Evolutionary conservation across 2,113 vertebrate species (phyloP).

Genomic region (Gadus chalcogrammus): DNA sequence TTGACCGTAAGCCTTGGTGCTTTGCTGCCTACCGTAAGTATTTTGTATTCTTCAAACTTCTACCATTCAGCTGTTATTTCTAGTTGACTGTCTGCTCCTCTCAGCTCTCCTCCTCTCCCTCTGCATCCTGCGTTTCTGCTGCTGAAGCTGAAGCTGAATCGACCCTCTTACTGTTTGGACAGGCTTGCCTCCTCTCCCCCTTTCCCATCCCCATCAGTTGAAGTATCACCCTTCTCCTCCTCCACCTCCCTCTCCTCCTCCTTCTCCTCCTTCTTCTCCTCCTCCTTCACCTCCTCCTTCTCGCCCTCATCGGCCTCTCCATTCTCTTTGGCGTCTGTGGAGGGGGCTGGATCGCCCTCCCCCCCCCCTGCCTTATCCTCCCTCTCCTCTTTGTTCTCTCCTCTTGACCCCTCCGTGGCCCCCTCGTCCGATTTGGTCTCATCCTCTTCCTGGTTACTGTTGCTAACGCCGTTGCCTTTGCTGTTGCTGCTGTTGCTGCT

Average conservation of each 20-base stretch:
- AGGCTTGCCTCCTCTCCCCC: not conserved
- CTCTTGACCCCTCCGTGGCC: conserved; percentile 9
- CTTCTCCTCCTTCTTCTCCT: not conserved
- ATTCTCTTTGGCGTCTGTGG: conserved; percentile 1
- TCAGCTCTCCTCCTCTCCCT: not conserved
- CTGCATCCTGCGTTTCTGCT: not conserved
- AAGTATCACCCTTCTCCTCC: conserved; percentile 8
- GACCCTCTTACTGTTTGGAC: not conserved
- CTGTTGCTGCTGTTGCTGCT: not conserved
- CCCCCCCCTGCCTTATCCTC: conserved; percentile 45
- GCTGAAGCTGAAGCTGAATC: not conserved
- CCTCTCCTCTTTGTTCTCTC: conserved; percentile 34
- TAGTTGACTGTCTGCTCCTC: not conserved
- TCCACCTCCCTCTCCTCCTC: conserved; percentile 35
- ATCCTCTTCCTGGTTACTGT: conserved; percentile 41
- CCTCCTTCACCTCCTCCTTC: not conserved
- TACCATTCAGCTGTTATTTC: no score
- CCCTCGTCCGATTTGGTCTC: conserved; percentile 19
- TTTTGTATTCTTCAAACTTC: no score
- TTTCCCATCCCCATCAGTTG: not conserved
- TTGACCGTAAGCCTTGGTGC: no score
- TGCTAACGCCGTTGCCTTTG: conserved; percentile 15
- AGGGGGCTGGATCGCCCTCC: conserved; percentile 23
- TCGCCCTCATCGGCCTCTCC: conserved; percentile 43
- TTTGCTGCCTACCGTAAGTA: no score